A percentile compares a stretch with the other conserved stretches of the same genome.
These are phyloP conservation scores for Aphelenchoides bicaudatus DNA, from an alignment of 2,888 invertebrate genomes.

Conservation along the genomic window DNA sequence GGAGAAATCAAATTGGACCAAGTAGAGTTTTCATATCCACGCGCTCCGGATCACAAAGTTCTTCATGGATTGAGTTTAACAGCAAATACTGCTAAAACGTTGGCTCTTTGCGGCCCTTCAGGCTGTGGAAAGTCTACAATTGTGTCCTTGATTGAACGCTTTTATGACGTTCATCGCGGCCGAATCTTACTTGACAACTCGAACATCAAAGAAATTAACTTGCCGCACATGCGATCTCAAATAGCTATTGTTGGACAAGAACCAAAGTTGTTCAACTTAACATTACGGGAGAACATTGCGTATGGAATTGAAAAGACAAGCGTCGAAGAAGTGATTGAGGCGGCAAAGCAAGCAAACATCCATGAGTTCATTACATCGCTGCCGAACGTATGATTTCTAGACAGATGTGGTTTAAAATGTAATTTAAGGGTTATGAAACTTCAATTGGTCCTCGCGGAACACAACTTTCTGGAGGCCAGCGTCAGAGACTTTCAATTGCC, in stretches of 20 bases:
- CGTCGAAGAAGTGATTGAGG: slow-evolving; percentile 60
- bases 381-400: slow-evolving; percentile 45
- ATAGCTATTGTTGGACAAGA: slow-evolving; percentile 59
- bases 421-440: slow-evolving; percentile 40
- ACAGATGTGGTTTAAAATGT: background rate
- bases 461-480: slow-evolving; percentile 46
- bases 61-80: slow-evolving; percentile 28
- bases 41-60: slow-evolving; percentile 42
- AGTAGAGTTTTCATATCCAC: slow-evolving; percentile 62
- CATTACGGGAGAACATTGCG: slow-evolving; percentile 75
- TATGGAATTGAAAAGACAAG: slow-evolving; percentile 69
- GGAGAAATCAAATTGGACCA: slow-evolving; percentile 44
- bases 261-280: slow-evolving; percentile 32
- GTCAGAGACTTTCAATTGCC: slow-evolving; percentile 56
- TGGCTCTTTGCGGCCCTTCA: slow-evolving; percentile 60
- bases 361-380: slow-evolving; percentile 63
- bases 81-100: slow-evolving; percentile 31
- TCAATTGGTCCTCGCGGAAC: slow-evolving; percentile 35
- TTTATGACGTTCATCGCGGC: slow-evolving; percentile 32
- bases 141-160: slow-evolving; percentile 34
- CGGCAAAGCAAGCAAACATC: slow-evolving; percentile 63
- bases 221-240: slow-evolving; percentile 57
- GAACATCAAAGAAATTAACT: slow-evolving; percentile 29
- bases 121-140: slow-evolving; percentile 60
- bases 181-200: slow-evolving; percentile 29